Base-by-base conservation (phyloP, 2,113 vertebrate species). In the Hydropotes inermis region DNA sequence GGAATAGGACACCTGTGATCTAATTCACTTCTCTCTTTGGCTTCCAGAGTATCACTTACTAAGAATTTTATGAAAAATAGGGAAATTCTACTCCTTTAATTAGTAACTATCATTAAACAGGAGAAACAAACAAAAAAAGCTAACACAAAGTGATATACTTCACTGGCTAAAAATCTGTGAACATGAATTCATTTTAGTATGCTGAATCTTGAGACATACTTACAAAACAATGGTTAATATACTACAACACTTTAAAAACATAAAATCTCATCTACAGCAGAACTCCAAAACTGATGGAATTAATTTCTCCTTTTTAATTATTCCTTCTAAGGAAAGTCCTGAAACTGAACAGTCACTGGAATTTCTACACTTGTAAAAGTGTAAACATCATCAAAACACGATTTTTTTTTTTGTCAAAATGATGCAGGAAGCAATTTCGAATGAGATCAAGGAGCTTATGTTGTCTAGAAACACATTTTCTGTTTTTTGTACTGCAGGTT, bases 161-260 rank as follows among this genome's bases (percentile, higher is more conserved):
- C 39, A 14, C 14, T 60, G 55, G 94, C 83, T 91, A 91, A 96
- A 92, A 64, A 79, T n/a, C 21, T 60, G 23, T 67, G n/a, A 93
- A 85, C 16, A 47, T 88, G 60, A 92, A 92, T 64, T 50, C 70
- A 95, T 79, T 88, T 90, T 78, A 91, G 17, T 54, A 95, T 11
- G 25, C 3, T 76, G 25, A 92, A n/a, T 67, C 28, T 79, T 13
- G 47, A 97, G 13, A 94, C 54, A 91, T 16, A 82, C 33, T 85
- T 57, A 88, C 19, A 92, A 92, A 76, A 60, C 89, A 86, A 92
- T 45, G 61, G n/a, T 67, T 96, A 95, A 90, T 79, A 87, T 50
- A 94, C 67, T 92, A 94, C 8, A 88, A 92, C 96, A 96, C 28
- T 85, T 90, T 89, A 96, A 74, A 94, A 91, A 91, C 55, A 30